Base-by-base conservation (phyloP, 2,888 invertebrate genomes). In the Dolomedes plantarius region DNA sequence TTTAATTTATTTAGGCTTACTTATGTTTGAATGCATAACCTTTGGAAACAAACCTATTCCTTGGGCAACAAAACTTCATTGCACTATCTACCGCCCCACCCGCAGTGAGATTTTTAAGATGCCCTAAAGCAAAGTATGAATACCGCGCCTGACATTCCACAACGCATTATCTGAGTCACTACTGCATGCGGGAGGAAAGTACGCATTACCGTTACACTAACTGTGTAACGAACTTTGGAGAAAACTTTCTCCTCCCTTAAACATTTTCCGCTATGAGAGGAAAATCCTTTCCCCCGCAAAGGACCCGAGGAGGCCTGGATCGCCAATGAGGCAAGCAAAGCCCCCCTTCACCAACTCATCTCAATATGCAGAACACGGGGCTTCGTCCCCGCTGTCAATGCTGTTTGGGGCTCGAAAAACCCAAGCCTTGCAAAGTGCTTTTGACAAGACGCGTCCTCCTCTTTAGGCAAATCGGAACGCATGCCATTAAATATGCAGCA, bases 401-500 rank as follows among this genome's bases (percentile, higher is more conserved):
- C 65, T 65, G 50, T 41, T 76, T 76, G 64, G 32, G 50, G 64
- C 69, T 39, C 39, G 75, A 69, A 39, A 56, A 50, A 68, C 64
- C 28, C 27, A n/a, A 16, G 19, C 65, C 36, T 50, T 23, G 71
- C 75, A 75, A 77, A 85, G 68, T 77, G 83, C 73, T 65, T 77
- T 31, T 85, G 83, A 73, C 83, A 71, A 62, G 73, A 31, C 29
- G 65, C 11, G 13, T 32, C 31, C 46, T 28, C 31, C 75, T 39
- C 69, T 69, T 31, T 74, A 74, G 50, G 74, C 74, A 81, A 81
- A 74, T 81, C 68, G 81, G 41, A 68, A 64, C 73, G 67, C 74
- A 74, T 81, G 50, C 19, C 83, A 77, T 85, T 85, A 85, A 77
- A 73, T 77, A 85, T 85, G 77, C 83, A 85, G 31, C 32, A 85